Evolutionary conservation across 2,888 invertebrate genomes (phyloP).

Genomic region (Seira sanloemensis): DNA sequence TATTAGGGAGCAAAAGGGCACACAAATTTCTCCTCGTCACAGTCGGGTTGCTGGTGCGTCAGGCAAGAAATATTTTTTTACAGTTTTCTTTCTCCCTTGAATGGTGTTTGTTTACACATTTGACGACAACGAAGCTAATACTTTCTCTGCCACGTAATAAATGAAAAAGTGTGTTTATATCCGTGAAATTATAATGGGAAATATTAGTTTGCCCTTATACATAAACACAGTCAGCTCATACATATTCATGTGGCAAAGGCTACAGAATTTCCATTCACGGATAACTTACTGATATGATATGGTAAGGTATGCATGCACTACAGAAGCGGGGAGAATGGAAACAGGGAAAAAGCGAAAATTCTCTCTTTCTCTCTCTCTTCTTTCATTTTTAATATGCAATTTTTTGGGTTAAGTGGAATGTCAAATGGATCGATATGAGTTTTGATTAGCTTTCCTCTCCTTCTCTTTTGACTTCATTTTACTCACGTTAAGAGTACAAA

Average conservation of each 20-base stretch:
- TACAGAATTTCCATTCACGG: not conserved
- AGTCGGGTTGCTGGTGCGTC: not conserved
- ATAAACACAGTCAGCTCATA: not conserved
- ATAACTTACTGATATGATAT: too few relatives aligned
- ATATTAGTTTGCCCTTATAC: constrained; percentile 7
- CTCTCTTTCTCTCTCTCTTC: constrained; percentile 13
- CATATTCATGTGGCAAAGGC: not conserved
- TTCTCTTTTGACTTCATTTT: constrained; percentile 41
- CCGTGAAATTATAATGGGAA: constrained; percentile 14
- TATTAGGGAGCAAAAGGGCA: not conserved
- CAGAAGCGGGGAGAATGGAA: constrained; percentile 11
- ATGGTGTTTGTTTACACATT: constrained; percentile 37
- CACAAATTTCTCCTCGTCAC: not conserved
- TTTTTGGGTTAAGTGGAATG: constrained; percentile 70
- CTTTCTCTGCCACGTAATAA: constrained; percentile 2
- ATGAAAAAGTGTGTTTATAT: not conserved
- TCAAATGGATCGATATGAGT: constrained; percentile 70
- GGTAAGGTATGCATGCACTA: not conserved
- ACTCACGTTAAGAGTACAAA: not conserved
- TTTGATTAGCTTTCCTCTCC: constrained; percentile 68
- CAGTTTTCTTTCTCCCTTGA: not conserved
- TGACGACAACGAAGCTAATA: constrained; percentile 21
- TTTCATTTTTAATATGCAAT: constrained; percentile 65
- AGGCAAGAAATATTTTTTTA: not conserved
- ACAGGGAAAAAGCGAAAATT: not conserved